Evolutionary conservation across 2,888 invertebrate species (phyloP), one percentile per base, ranked within the genome.

Genomic region (Copidosoma aretas): DNA sequence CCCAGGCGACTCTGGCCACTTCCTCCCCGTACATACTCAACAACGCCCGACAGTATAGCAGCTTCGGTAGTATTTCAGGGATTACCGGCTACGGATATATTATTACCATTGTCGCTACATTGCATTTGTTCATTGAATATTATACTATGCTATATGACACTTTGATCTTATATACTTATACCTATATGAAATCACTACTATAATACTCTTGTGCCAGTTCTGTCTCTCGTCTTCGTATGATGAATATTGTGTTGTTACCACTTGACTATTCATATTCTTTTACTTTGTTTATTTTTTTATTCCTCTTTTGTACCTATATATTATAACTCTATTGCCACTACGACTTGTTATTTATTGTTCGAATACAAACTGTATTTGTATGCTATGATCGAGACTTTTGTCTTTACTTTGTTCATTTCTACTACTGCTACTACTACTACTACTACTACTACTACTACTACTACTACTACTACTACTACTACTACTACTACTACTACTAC

Each of bases 51-150:
- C 93, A 93, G 90, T 93, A 93, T 92, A 93, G 92, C 93, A 93
- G 93, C 92, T 93, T 93, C 92, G 93, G 93, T 93, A 93, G 93
- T 93, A 93, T 91, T 89, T 90, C 89, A 90, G 3, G 89, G 89
- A 86, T 70, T 70, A 70, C 14, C 67, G 58, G 58, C 57, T 60
- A 64, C 49, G 43, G 68, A 49, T 56, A 71, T 60, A 62, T 67
- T n/a, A n/a, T n/a, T n/a, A n/a, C n/a, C n/a, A n/a, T n/a, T n/a
- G n/a, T n/a, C n/a, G n/a, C n/a, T n/a, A n/a, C n/a, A n/a, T 58
- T 41, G 54, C 61, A 49, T 53, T 58, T 73, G 61, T 62, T 59
- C 84, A 78, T 32, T 32, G 8, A 32, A 3, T 32, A 5, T 32
- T 32, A 32, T n/a, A n/a, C n/a, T n/a, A n/a, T n/a, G n/a, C n/a